These are phyloP conservation scores for Neodiprion virginianus DNA, from an alignment of 1,140 invertebrate species.

Conservation along the genomic window DNA sequence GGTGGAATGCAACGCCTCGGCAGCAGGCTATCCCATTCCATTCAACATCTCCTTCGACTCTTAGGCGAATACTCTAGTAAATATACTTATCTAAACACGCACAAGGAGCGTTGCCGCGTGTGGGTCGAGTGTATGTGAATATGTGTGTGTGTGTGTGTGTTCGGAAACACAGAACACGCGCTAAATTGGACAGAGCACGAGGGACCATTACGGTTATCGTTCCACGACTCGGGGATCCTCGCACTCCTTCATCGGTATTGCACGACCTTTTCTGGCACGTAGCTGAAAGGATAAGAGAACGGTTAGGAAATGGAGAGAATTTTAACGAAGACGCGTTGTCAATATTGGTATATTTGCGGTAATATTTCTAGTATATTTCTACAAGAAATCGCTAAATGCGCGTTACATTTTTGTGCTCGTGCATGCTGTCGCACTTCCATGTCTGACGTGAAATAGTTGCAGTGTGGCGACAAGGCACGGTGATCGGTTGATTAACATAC, in stretches of 20 bases:
- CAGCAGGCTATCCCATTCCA: conserved; percentile 34
- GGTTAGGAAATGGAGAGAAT: no score
- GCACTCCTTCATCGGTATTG: no score
- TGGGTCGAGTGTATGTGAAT: no score
- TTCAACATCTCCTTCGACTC: background rate
- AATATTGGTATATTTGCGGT: no score
- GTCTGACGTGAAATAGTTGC: no score
- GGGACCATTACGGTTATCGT: conserved; percentile 3
- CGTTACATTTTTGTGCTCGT: no score
- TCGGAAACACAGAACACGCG: background rate
- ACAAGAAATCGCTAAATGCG: no score
- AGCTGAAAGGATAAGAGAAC: no score
- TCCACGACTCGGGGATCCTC: background rate
- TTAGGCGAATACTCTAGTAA: background rate
- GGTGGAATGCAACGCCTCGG: conserved; percentile 46
- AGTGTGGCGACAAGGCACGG: background rate
- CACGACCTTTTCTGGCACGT: no score
- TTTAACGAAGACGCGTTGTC: no score
- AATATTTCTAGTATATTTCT: no score
- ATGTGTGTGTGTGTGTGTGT: background rate
- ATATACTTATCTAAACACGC: background rate
- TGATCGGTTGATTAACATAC: background rate
- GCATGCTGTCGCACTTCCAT: no score
- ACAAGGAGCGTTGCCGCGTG: background rate
- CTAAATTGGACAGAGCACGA: background rate